Percentiles rank a stretch among this genome's conserved stretches.
These are phyloP conservation scores for Uria aalge DNA, from an alignment of 2,113 vertebrate genomes.

Conservation along the genomic window DNA sequence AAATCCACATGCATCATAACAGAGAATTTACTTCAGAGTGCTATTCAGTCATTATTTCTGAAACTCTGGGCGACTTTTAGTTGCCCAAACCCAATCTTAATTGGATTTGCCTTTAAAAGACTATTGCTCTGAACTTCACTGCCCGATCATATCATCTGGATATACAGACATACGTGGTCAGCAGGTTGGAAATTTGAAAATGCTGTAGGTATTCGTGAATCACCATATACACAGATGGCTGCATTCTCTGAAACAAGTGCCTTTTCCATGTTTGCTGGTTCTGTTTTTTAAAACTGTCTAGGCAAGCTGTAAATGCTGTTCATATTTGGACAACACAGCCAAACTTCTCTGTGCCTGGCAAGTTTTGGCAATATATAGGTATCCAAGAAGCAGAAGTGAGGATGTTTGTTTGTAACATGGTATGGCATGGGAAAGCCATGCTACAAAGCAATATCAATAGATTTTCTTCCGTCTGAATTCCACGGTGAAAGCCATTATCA, in stretches of 20 bases:
- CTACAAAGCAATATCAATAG: not conserved
- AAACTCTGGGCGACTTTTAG: not conserved
- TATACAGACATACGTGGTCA: fast-evolving
- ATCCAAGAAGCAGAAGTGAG: not conserved
- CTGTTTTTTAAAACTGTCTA: not conserved
- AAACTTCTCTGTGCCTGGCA: not conserved
- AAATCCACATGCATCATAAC: not conserved
- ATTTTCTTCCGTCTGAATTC: not conserved
- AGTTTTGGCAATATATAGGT: not conserved
- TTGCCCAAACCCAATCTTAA: not conserved
- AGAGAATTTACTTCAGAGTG: not conserved
- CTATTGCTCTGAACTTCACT: not conserved
- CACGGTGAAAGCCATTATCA: not conserved
- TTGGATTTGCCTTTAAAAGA: not conserved
- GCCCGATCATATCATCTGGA: fast-evolving
- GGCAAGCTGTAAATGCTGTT: not conserved
- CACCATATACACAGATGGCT: not conserved
- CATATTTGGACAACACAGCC: not conserved
- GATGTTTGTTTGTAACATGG: not conserved
- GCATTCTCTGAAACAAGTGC: not conserved
- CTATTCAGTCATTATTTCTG: not conserved
- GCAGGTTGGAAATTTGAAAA: not conserved
- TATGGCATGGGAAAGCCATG: fast-evolving
- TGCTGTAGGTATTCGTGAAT: not conserved
- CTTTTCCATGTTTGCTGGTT: not conserved